Evolutionary conservation across 1,140 invertebrate genomes (phyloP).

Genomic region (Papilio glaucus): DNA sequence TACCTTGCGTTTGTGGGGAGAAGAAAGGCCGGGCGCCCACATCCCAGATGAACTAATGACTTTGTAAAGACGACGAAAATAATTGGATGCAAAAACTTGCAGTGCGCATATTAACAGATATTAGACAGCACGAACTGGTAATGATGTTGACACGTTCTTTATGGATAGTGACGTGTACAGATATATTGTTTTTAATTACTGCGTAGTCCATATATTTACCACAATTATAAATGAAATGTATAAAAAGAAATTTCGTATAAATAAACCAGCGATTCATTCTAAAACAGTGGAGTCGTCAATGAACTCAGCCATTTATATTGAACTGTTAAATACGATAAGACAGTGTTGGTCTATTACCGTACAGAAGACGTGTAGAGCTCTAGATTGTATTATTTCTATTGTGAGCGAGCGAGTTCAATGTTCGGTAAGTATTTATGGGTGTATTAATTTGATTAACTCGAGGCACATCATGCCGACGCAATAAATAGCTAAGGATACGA

Average conservation of each 20-base stretch:
- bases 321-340: slow-evolving; percentile 14
- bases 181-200: too few species aligned
- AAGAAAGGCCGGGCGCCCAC: too few species aligned
- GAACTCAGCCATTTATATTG: slow-evolving; percentile 19
- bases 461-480: slow-evolving; percentile 21
- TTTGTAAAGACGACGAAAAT: too few species aligned
- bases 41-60: too few species aligned
- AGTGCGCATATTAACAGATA: too few species aligned
- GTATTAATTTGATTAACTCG: slow-evolving; percentile 45
- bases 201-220: background rate
- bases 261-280: background rate
- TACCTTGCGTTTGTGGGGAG: too few species aligned
- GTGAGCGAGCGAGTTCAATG: slow-evolving; percentile 41
- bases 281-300: slow-evolving; percentile 9
- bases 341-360: slow-evolving; percentile 24
- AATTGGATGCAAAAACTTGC: too few species aligned
- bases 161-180: too few species aligned
- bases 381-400: slow-evolving; percentile 40
- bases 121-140: too few species aligned
- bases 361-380: slow-evolving; percentile 29
- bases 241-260: background rate
- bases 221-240: background rate
- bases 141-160: too few species aligned
- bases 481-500: slow-evolving; percentile 37
- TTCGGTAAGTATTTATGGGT: slow-evolving; percentile 43